Percentiles rank a stretch among this genome's conserved stretches.
Evolutionary conservation across 2,797 vertebrate genomes (phyloP).

Genomic region (Apogon talboti): DNA sequence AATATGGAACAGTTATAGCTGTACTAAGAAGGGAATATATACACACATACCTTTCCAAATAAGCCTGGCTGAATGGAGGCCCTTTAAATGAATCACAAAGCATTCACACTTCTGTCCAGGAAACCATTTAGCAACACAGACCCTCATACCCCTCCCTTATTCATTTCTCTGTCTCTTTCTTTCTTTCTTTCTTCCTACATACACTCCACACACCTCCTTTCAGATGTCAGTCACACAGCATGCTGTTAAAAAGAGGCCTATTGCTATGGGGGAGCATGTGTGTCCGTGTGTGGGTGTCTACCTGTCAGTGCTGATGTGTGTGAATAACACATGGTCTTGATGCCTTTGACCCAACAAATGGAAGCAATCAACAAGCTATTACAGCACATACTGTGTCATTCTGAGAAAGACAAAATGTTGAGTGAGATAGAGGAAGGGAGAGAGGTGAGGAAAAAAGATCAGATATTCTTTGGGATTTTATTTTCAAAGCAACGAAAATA

Average conservation of each 20-base stretch:
- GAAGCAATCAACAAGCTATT: conserved; percentile 74
- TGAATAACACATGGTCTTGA: conserved; percentile 50
- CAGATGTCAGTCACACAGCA: conserved; percentile 62
- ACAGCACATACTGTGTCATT: conserved; percentile 48
- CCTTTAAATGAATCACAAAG: conserved; percentile 57
- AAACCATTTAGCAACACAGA: conserved; percentile 67
- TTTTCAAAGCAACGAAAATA: conserved; percentile 15
- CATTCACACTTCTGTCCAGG: conserved; percentile 60
- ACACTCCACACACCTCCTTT: conserved; percentile 41
- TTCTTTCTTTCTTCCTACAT: conserved; percentile 13
- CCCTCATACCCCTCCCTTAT: conserved; percentile 37
- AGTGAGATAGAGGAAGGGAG: conserved; percentile 16
- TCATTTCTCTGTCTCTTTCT: conserved; percentile 35
- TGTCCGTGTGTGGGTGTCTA: conserved; percentile 15
- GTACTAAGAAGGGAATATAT: neutral
- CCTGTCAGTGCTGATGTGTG: conserved; percentile 33
- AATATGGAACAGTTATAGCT: conserved; percentile 5
- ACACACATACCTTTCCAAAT: conserved; percentile 40
- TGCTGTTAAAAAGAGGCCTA: conserved; percentile 42
- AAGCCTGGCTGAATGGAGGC: conserved; percentile 38
- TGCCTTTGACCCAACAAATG: conserved; percentile 65
- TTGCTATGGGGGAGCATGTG: conserved; percentile 15
- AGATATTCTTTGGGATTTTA: conserved; percentile 36
- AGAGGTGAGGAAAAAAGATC: conserved; percentile 12
- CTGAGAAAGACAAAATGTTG: conserved; percentile 30